Evolutionary conservation across 2,113 vertebrate genomes (phyloP).

Genomic region (Proterorhinus semilunaris): DNA sequence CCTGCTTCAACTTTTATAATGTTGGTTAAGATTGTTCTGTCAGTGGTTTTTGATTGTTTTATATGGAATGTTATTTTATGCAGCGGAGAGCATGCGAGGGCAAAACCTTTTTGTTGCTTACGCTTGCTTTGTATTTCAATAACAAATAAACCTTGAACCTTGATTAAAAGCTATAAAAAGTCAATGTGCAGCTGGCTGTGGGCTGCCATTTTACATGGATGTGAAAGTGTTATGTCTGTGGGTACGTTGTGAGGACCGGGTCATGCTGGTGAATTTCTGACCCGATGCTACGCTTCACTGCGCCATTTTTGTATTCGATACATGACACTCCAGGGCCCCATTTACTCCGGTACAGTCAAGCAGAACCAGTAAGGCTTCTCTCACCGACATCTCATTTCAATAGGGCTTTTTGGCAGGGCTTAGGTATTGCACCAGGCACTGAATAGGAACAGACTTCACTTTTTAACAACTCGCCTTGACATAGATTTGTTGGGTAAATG

Average conservation of each 20-base stretch:
- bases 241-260: constrained; percentile 5
- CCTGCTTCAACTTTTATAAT: too few relatives aligned
- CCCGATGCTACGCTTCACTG: constrained; percentile 15
- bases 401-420: constrained; percentile 4
- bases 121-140: too few relatives aligned
- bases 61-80: too few relatives aligned
- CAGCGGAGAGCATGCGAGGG: too few relatives aligned
- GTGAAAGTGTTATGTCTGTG: constrained; percentile 10
- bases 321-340: constrained; percentile 22
- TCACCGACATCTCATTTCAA: constrained; percentile 13
- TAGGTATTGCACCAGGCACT: constrained; percentile 22
- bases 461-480: constrained; percentile 3
- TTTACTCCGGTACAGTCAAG: constrained; percentile 29
- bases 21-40: too few relatives aligned
- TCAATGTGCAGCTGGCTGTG: not conserved
- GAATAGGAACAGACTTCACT: constrained; percentile 17
- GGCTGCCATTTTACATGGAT: constrained; percentile 6
- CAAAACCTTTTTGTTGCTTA: too few relatives aligned
- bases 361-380: constrained; percentile 10
- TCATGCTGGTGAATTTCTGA: constrained; percentile 14
- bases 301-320: constrained; percentile 12
- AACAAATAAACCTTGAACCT: too few relatives aligned
- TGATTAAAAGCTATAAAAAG: not conserved
- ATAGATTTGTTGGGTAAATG: not conserved
- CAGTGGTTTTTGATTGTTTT: too few relatives aligned